A percentile compares a stretch with the other conserved stretches of the same genome.
Evolutionary conservation across 2,113 vertebrate genomes (phyloP).

Genomic region (Chloroceryle aenea): DNA sequence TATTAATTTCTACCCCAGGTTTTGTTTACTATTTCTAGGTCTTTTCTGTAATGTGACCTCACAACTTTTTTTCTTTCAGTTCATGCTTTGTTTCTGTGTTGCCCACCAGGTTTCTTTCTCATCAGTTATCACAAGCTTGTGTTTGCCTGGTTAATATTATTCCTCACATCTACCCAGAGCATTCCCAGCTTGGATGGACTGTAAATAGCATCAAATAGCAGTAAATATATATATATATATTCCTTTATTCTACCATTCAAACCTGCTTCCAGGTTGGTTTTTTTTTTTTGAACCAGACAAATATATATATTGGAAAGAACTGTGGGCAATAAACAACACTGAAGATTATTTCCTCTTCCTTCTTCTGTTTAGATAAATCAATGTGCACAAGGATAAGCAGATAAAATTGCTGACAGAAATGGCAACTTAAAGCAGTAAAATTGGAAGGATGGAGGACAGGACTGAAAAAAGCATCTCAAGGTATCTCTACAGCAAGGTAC

Average conservation of each 20-base stretch:
- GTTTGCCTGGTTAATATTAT: background rate
- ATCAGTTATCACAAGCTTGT: background rate
- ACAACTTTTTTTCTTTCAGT: background rate
- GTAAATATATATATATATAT: background rate
- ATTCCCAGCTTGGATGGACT: background rate
- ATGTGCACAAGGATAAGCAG: background rate
- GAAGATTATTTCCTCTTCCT: background rate
- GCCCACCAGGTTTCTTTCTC: background rate
- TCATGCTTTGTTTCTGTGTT: background rate
- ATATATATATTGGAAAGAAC: background rate
- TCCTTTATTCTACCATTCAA: background rate
- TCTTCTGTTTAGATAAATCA: background rate
- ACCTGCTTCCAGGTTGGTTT: background rate
- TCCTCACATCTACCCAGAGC: background rate
- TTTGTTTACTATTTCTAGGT: background rate
- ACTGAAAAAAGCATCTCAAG: background rate
- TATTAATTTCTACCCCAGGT: background rate
- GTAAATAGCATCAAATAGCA: background rate
- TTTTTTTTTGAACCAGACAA: background rate
- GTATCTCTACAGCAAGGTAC: background rate
- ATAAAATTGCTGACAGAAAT: background rate
- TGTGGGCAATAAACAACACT: background rate
- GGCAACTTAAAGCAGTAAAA: background rate
- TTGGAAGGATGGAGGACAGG: background rate
- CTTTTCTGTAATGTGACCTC: background rate